phyloP scores from a whole-genome alignment of 2,888 invertebrate species.

The Lithophane ornitopus region DNA sequence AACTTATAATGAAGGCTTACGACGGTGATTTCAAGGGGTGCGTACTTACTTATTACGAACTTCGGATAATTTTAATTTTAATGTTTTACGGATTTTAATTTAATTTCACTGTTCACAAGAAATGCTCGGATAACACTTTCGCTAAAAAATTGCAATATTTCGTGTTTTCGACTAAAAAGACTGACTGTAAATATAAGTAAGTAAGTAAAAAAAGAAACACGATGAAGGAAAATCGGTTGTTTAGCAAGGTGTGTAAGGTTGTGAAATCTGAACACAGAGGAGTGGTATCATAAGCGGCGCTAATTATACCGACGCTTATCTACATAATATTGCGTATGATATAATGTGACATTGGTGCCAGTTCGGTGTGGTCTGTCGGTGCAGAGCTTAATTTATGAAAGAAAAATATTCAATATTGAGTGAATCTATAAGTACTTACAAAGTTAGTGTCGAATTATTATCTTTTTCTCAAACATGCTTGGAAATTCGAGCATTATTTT shows the following conservation, averaged over 20 bases:
- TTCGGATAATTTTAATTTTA: background rate
- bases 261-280: constrained; percentile 4
- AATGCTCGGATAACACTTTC: background rate
- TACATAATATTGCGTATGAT: background rate
- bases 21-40: constrained; percentile 63
- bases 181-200: background rate
- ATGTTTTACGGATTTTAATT: background rate
- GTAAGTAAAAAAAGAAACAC: background rate
- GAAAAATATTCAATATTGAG: background rate
- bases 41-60: constrained; percentile 31
- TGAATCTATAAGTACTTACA: background rate
- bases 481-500: too few relatives aligned
- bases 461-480: too few relatives aligned
- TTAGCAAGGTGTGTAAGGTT: constrained; percentile 12
- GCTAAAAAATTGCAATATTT: background rate
- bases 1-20: constrained; percentile 56
- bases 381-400: background rate
- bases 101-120: background rate
- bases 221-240: background rate
- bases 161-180: constrained; percentile 3
- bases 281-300: constrained; percentile 9
- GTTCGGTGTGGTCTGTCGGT: background rate
- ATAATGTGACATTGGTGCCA: background rate
- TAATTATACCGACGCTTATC: constrained; percentile 29
- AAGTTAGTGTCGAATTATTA: background rate